These are phyloP conservation scores for Hemichromis elongatus DNA, from an alignment of 2,113 vertebrate genomes.

Conservation along the genomic window DNA sequence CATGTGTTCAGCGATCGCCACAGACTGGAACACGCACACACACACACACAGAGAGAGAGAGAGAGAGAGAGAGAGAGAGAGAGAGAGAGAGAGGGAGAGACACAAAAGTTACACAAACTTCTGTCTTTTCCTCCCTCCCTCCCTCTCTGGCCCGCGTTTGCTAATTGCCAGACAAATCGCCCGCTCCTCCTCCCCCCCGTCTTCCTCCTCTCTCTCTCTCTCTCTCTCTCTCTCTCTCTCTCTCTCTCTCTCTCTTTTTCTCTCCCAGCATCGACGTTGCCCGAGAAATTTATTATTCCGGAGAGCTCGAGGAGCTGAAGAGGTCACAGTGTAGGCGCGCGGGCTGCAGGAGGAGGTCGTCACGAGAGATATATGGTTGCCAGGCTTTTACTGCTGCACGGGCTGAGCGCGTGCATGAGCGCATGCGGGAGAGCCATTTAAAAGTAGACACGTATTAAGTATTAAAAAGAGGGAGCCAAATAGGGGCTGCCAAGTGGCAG, in stretches of 20 bases:
- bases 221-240: constrained; percentile 4
- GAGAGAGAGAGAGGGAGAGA: no score
- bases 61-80: no score
- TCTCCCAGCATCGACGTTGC: background rate
- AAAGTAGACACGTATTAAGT: constrained; percentile 63
- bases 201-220: background rate
- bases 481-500: constrained; percentile 21
- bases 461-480: constrained; percentile 47
- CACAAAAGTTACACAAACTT: background rate
- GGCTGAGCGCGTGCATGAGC: background rate
- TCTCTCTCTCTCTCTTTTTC: background rate
- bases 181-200: background rate
- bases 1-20: background rate
- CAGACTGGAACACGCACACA: background rate
- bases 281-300: constrained; percentile 67
- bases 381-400: constrained; percentile 27
- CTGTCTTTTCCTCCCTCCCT: background rate
- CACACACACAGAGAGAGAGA: no score
- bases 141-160: constrained; percentile 40
- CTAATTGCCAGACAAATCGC: constrained; percentile 76
- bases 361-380: constrained; percentile 69
- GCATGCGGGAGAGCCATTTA: constrained; percentile 26
- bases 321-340: constrained; percentile 65
- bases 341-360: constrained; percentile 63
- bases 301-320: constrained; percentile 58